Evolutionary conservation across 1,140 invertebrate species (phyloP).

Genomic region (Trachymyrmex septentrionalis): DNA sequence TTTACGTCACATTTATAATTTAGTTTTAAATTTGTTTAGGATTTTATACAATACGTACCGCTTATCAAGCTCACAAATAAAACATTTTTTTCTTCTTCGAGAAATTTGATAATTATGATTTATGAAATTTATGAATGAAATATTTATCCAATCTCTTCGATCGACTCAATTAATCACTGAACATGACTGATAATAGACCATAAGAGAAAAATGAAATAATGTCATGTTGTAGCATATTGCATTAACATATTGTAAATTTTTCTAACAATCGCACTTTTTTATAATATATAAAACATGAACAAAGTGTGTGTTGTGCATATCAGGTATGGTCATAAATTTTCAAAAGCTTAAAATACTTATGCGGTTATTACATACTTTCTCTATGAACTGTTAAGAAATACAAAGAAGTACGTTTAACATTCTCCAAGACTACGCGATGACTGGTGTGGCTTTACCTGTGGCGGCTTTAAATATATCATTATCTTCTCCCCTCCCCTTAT

Average conservation of each 20-base stretch:
- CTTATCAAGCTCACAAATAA: neutral
- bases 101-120: neutral
- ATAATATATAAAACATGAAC: neutral
- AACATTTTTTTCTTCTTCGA: slow-evolving; percentile 17
- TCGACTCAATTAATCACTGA: neutral
- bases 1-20: neutral
- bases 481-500: neutral
- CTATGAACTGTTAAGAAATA: neutral
- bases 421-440: neutral
- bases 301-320: neutral
- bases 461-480: neutral
- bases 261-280: neutral
- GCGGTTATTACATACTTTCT: neutral
- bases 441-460: neutral
- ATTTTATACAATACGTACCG: neutral
- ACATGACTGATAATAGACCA: neutral
- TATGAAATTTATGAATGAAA: neutral
- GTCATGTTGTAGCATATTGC: neutral
- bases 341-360: neutral
- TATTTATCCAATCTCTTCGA: neutral
- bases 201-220: neutral
- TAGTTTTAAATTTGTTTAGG: neutral
- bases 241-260: neutral
- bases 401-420: neutral
- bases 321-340: neutral